These are phyloP conservation scores for Phyto melanocephala DNA, from an alignment of 2,888 invertebrate species.

Conservation along the genomic window DNA sequence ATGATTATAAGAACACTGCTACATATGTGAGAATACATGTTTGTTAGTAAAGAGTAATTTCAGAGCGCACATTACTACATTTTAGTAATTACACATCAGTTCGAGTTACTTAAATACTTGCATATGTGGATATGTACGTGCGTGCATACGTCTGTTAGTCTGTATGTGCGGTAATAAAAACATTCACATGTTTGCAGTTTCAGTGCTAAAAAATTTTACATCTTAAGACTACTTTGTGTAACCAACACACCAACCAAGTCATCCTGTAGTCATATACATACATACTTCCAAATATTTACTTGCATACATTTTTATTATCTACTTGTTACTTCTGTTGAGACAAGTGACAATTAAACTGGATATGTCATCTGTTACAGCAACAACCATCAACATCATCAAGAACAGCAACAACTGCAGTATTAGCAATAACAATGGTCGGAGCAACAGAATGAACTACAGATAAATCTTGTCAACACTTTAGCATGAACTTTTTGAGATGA, in stretches of 20 bases:
- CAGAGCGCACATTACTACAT: neutral
- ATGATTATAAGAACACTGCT: no score
- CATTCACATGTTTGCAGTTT: conserved; percentile 47
- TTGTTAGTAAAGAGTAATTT: conserved; percentile 15
- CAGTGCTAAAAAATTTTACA: conserved; percentile 32
- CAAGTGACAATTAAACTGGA: conserved; percentile 62
- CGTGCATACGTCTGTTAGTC: neutral
- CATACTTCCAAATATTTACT: conserved; percentile 32
- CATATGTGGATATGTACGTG: neutral
- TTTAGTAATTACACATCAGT: neutral
- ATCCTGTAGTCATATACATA: no score
- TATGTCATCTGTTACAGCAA: conserved; percentile 55
- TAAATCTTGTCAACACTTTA: conserved; percentile 57
- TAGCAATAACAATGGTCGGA: neutral
- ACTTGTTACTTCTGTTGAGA: conserved; percentile 56
- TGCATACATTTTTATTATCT: conserved; percentile 53
- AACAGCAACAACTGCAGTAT: neutral
- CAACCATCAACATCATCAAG: conserved; percentile 31
- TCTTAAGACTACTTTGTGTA: conserved; percentile 10
- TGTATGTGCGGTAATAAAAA: conserved; percentile 36
- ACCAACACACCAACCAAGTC: neutral
- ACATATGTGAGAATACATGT: neutral
- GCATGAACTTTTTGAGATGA: conserved; percentile 41
- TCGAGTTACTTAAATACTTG: neutral
- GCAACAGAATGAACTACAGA: conserved; percentile 11